Percentiles rank a stretch among this genome's conserved stretches.
Conservation (phyloP, 2,888 invertebrate species). For the Diachrysia chrysitis region DNA sequence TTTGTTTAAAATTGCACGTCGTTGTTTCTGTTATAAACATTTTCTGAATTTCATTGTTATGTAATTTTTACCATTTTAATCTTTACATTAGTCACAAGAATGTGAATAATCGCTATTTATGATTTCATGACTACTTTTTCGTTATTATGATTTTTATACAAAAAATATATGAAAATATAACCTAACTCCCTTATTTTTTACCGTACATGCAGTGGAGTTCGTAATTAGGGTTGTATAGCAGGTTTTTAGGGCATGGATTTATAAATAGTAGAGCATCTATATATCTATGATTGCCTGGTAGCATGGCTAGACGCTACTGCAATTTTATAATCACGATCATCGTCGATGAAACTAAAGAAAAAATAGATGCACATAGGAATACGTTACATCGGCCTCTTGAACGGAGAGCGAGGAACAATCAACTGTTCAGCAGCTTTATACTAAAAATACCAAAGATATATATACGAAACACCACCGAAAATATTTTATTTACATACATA, state of each 20-base stretch:
- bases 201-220: background rate
- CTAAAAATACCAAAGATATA: conserved; percentile 10
- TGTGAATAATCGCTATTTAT: conserved; percentile 1
- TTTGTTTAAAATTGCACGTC: background rate
- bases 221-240: background rate
- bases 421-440: background rate
- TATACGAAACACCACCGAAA: conserved; percentile 5
- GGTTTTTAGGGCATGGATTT: background rate
- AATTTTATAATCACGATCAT: background rate
- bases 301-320: background rate
- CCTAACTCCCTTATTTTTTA: background rate
- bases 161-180: background rate
- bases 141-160: background rate
- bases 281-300: background rate
- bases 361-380: too few species aligned
- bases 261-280: background rate
- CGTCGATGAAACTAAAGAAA: too few species aligned
- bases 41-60: background rate
- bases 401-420: background rate
- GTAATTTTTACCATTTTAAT: background rate
- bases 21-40: background rate
- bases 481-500: conserved; percentile 23
- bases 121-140: background rate
- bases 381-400: background rate
- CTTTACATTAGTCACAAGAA: background rate